Base-by-base conservation (phyloP, 2,888 invertebrate genomes). In the Epinotia demarniana region DNA sequence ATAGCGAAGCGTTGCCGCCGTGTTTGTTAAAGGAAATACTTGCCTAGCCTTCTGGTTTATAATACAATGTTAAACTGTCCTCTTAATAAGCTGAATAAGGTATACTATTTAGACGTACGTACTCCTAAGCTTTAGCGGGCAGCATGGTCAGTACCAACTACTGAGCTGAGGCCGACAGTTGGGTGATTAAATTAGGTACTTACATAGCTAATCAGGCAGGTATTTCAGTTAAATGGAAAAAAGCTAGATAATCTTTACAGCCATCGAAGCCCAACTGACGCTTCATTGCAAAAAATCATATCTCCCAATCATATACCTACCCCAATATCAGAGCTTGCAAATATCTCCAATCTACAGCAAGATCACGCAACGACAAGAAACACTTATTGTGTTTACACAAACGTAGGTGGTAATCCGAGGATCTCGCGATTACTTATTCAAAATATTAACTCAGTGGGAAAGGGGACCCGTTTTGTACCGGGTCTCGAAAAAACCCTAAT, bases 331-430 rank as follows among this genome's bases (percentile, higher is more conserved):
- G 83, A 85, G 82, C 84, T 84, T 76, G 73, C 77, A 80, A 80
- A 81, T 85, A 92, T 91, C 91, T 89, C 74, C 77, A 79, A 89
- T 90, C 90, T 87, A 78, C 83, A 81, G 82, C 80, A 77, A 87
- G 88, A 92, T 89, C 90, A 91, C 87, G 86, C 81, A 84, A 80
- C 81, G 77, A 63, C 86, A 92, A 92, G 92, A 92, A 91, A 88
- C 89, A 92, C 91, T 92, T 90, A 93, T 94, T 93, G 92, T 93
- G 92, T 94, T 93, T 93, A 92, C 89, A 91, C 90, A 92, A 93
- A 91, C 90, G 93, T 93, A 91, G 92, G 92, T 90, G 93, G 94
- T 93, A 94, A 94, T 89, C 88, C 85, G 92, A 93, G 90, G 82
- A 85, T 80, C 75, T 76, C 70, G 81, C 80, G 80, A 78, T 80